Conservation (phyloP, 2,888 invertebrate genomes). For the Drosophila diplacantha region DNA sequence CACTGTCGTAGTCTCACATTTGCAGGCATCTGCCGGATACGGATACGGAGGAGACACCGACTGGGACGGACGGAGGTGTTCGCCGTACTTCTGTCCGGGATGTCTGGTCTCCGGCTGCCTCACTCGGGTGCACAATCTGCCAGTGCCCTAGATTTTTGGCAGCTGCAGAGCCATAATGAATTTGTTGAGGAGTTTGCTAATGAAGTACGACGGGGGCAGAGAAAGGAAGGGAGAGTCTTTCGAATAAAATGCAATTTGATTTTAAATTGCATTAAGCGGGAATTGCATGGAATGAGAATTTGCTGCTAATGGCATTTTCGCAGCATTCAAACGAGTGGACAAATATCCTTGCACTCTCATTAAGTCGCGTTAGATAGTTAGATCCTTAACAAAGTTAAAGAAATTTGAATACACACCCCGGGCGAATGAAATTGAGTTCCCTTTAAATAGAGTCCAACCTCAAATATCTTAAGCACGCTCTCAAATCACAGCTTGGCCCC, state of each 20-base stretch:
- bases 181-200: constrained; percentile 68
- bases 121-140: constrained; percentile 39
- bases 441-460: constrained; percentile 19
- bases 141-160: constrained; percentile 67
- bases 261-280: constrained; percentile 64
- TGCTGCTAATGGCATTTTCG: constrained; percentile 21
- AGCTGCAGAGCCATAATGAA: constrained; percentile 63
- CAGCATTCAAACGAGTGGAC: constrained; percentile 12
- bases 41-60: constrained; percentile 8
- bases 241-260: constrained; percentile 64
- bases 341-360: constrained; percentile 12
- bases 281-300: constrained; percentile 37
- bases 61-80: constrained; percentile 21
- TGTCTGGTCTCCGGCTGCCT: constrained; percentile 28
- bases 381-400: constrained; percentile 9
- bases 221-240: constrained; percentile 20
- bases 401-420: constrained; percentile 7
- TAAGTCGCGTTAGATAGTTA: constrained; percentile 8
- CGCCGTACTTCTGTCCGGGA: constrained; percentile 23
- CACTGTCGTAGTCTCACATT: background rate
- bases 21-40: constrained; percentile 16
- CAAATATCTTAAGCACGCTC: constrained; percentile 41
- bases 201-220: constrained; percentile 48
- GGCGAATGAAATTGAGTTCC: constrained; percentile 1
- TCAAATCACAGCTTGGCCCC: constrained; percentile 22